These are phyloP conservation scores for Hemicrepidius hirtus DNA, from an alignment of 2,888 invertebrate species.

Conservation along the genomic window DNA sequence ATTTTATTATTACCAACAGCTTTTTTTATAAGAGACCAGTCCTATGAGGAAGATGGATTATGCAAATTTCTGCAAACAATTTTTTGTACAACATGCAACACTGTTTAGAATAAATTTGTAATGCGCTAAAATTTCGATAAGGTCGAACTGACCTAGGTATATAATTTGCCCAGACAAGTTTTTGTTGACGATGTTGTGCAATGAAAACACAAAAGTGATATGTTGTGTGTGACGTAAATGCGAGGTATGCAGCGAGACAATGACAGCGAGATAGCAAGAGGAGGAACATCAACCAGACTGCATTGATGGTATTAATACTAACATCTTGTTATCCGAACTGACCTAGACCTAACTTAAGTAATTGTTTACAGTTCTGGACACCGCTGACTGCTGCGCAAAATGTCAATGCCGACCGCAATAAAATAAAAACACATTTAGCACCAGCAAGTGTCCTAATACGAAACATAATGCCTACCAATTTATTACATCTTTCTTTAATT, in stretches of 20 bases:
- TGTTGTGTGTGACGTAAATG: constrained; percentile 29
- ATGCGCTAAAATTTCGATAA: constrained; percentile 40
- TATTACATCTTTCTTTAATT: no score
- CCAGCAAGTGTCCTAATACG: no score
- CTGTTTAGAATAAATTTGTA: constrained; percentile 9
- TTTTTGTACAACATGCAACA: constrained; percentile 11
- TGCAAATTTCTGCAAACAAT: constrained; percentile 5
- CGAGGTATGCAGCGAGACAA: background rate
- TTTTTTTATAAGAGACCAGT: constrained; percentile 10
- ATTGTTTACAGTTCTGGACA: constrained; percentile 55
- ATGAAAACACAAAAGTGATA: constrained; percentile 22
- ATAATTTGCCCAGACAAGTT: constrained; percentile 49
- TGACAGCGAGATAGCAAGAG: background rate
- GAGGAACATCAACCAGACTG: constrained; percentile 37
- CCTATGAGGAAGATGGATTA: constrained; percentile 17
- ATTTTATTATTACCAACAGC: constrained; percentile 5
- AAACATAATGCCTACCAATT: no score
- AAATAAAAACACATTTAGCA: no score
- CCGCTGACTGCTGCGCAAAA: constrained; percentile 48
- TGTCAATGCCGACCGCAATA: constrained; percentile 59
- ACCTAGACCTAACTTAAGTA: constrained; percentile 58
- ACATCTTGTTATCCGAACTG: constrained; percentile 53
- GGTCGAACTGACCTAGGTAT: constrained; percentile 53
- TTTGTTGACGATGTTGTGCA: constrained; percentile 18
- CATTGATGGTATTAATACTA: constrained; percentile 45